A percentile compares a stretch with the other conserved stretches of the same genome.
phyloP scores from a whole-genome alignment of 2,888 invertebrate species.

The Cephus pygmeus region DNA sequence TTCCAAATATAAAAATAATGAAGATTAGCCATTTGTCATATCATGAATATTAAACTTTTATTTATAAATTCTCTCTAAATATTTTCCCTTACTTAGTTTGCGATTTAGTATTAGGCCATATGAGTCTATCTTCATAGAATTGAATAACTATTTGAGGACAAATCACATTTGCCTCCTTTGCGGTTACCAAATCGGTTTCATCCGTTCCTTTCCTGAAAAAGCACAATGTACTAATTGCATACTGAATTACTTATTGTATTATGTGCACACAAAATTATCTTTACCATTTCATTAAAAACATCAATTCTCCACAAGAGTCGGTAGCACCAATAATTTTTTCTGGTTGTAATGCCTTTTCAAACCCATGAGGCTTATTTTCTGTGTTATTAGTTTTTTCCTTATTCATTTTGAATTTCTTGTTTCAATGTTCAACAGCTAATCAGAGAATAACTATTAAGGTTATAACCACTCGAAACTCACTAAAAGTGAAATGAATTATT shows the following conservation, averaged over 20 bases:
- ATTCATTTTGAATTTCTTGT: constrained; percentile 26
- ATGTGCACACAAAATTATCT: constrained; percentile 37
- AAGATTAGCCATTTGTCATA: too few species aligned
- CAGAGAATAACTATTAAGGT: not conserved
- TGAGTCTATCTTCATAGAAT: constrained; percentile 81
- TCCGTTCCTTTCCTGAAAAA: constrained; percentile 72
- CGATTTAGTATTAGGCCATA: constrained; percentile 83
- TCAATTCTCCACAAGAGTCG: constrained; percentile 86
- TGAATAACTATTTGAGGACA: constrained; percentile 78
- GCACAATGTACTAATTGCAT: not conserved
- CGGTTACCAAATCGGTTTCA: constrained; percentile 77
- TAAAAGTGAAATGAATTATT: too few species aligned
- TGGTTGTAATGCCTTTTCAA: constrained; percentile 82
- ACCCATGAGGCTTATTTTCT: constrained; percentile 77
- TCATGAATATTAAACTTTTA: too few species aligned
- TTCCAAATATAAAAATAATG: too few species aligned
- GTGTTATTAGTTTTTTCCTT: constrained; percentile 59
- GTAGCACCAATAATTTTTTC: constrained; percentile 92
- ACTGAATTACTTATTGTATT: not conserved
- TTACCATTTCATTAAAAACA: constrained; percentile 92
- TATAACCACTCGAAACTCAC: not conserved
- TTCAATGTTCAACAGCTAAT: not conserved
- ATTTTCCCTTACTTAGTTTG: too few species aligned
- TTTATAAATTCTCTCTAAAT: not conserved
- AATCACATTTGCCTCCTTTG: constrained; percentile 74